Evolutionary conservation across 1,140 invertebrate species (phyloP).

Genomic region (Temnothorax longispinosus): DNA sequence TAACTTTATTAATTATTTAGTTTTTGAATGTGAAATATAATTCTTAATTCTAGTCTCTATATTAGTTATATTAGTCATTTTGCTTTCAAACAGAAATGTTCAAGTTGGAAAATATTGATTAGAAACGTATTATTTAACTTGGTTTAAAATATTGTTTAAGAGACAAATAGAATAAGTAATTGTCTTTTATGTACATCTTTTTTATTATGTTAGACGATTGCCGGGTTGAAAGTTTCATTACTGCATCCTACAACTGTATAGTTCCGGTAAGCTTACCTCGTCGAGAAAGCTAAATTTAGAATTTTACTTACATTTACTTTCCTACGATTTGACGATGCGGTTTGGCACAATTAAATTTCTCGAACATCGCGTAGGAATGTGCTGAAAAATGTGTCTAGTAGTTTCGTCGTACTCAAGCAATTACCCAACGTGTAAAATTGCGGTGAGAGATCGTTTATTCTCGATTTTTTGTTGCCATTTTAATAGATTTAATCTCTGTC

Average conservation of each 20-base stretch:
- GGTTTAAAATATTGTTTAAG: neutral
- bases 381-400: conserved; percentile 4
- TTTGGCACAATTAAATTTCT: conserved; percentile 15
- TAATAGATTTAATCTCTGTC: conserved; percentile 53
- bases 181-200: neutral
- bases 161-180: neutral
- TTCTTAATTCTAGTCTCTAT: neutral
- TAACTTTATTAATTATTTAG: neutral
- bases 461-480: conserved; percentile 6
- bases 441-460: conserved; percentile 21
- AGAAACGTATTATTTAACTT: neutral
- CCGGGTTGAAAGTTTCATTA: neutral
- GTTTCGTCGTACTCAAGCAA: conserved; percentile 24
- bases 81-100: neutral
- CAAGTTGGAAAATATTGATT: neutral
- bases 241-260: neutral
- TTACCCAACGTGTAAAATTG: conserved; percentile 13
- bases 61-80: neutral
- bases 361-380: neutral
- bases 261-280: conserved; percentile 3
- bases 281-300: conserved; percentile 26
- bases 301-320: conserved; percentile 38
- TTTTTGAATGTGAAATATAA: neutral
- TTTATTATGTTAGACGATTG: neutral
- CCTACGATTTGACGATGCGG: neutral